Conservation (phyloP, 2,888 invertebrate species). For the Pherbina coryleti region DNA sequence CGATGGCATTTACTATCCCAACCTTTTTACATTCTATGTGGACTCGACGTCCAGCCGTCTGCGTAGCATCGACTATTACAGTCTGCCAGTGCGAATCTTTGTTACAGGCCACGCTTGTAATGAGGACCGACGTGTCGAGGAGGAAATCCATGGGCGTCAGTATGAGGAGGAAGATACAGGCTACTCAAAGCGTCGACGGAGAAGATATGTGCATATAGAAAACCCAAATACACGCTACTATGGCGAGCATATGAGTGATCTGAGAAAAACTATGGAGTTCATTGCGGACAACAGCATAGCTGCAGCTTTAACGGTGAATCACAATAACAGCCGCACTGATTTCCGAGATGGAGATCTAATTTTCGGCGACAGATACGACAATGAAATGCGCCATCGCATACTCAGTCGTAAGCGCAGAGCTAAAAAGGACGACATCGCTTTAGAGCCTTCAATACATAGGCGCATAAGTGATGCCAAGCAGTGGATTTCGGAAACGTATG, state of each 20-base stretch:
- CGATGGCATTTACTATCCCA: slow-evolving; percentile 85
- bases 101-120: slow-evolving; percentile 81
- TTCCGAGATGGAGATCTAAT: slow-evolving; percentile 72
- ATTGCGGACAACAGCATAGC: slow-evolving; percentile 52
- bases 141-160: slow-evolving; percentile 69
- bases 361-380: slow-evolving; percentile 72
- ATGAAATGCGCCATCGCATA: slow-evolving; percentile 70
- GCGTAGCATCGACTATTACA: slow-evolving; percentile 85
- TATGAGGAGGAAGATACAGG: slow-evolving; percentile 75
- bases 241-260: slow-evolving; percentile 56
- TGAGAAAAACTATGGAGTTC: slow-evolving; percentile 39
- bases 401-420: slow-evolving; percentile 72
- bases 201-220: slow-evolving; percentile 53
- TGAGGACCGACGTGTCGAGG: slow-evolving; percentile 74
- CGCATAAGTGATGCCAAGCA: slow-evolving; percentile 83
- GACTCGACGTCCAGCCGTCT: slow-evolving; percentile 86
- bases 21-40: slow-evolving; percentile 87
- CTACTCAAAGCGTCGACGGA: slow-evolving; percentile 71
- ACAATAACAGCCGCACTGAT: slow-evolving; percentile 62
- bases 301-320: slow-evolving; percentile 47
- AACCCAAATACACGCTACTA: slow-evolving; percentile 64
- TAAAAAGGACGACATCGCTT: slow-evolving; percentile 70
- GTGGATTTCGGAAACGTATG: slow-evolving; percentile 89
- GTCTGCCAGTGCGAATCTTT: slow-evolving; percentile 81
- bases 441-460: slow-evolving; percentile 70